Percentiles rank a stretch among this genome's conserved stretches.
Evolutionary conservation across 2,113 vertebrate species (phyloP).

Genomic region (Isurus oxyrinchus): DNA sequence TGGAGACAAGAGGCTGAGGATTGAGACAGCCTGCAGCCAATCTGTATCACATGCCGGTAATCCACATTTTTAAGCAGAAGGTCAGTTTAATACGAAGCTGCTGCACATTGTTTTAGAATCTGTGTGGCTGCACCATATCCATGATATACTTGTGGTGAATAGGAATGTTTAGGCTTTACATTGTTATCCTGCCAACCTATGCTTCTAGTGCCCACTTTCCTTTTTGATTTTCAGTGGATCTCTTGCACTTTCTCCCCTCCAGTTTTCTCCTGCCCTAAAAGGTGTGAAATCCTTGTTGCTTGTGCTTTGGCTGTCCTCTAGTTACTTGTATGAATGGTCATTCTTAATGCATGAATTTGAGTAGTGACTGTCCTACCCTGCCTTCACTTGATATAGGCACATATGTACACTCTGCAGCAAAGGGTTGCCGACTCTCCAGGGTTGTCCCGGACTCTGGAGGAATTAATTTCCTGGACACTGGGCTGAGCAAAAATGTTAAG

Average conservation of each 20-base stretch:
- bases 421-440: too few relatives aligned
- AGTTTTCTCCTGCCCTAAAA: background rate
- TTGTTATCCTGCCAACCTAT: background rate
- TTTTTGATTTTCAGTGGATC: background rate
- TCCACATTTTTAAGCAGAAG: background rate
- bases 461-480: too few relatives aligned
- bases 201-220: background rate
- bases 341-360: background rate
- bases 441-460: too few relatives aligned
- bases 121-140: background rate
- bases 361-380: too few relatives aligned
- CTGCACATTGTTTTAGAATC: background rate
- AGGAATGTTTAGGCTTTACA: background rate
- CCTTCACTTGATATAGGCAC: too few relatives aligned
- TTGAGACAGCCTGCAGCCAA: background rate
- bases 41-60: background rate
- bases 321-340: background rate
- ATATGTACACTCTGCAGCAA: too few relatives aligned
- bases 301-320: background rate
- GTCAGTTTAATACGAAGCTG: background rate
- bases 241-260: background rate
- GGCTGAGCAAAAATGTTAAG: too few relatives aligned
- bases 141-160: background rate
- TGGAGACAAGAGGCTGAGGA: background rate
- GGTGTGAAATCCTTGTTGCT: background rate